phyloP scores from a whole-genome alignment of 2,888 invertebrate species.

The Neocrepidodera transversa region DNA sequence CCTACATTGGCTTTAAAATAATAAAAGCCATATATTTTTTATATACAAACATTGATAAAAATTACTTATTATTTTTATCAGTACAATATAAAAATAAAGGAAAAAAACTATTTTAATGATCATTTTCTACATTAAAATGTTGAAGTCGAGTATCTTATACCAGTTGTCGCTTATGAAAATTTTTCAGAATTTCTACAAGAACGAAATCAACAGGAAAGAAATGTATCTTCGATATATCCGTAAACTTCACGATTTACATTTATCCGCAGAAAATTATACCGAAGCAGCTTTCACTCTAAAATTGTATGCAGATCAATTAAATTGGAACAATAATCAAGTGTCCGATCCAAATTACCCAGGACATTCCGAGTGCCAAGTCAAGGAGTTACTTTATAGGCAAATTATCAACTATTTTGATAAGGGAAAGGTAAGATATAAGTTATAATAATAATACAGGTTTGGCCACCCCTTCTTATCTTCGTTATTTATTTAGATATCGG shows the following conservation, averaged over 20 bases:
- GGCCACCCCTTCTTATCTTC: too few species aligned
- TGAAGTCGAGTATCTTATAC: neutral
- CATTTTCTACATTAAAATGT: neutral
- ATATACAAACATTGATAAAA: neutral
- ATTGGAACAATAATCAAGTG: constrained; percentile 78
- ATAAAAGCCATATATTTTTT: too few species aligned
- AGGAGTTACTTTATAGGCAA: constrained; percentile 86
- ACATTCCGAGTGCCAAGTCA: constrained; percentile 87
- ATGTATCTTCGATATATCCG: constrained; percentile 96
- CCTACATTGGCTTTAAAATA: too few species aligned
- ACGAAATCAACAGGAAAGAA: constrained; percentile 92
- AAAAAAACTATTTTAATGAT: constrained; percentile 1
- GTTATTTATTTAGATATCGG: too few species aligned
- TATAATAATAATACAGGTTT: too few species aligned
- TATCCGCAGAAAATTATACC: constrained; percentile 89
- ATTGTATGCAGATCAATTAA: constrained; percentile 89
- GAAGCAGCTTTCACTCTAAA: constrained; percentile 95
- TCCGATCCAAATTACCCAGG: constrained; percentile 75
- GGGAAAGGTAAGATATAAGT: constrained; percentile 79
- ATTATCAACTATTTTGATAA: constrained; percentile 92
- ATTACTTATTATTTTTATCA: neutral
- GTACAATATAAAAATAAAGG: neutral
- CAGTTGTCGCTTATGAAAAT: neutral
- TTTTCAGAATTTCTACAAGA: constrained; percentile 91
- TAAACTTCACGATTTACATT: constrained; percentile 90